Percentiles rank a stretch among this genome's conserved stretches.
These are phyloP conservation scores for Caretta caretta DNA, from an alignment of 2,113 vertebrate genomes.

Conservation along the genomic window DNA sequence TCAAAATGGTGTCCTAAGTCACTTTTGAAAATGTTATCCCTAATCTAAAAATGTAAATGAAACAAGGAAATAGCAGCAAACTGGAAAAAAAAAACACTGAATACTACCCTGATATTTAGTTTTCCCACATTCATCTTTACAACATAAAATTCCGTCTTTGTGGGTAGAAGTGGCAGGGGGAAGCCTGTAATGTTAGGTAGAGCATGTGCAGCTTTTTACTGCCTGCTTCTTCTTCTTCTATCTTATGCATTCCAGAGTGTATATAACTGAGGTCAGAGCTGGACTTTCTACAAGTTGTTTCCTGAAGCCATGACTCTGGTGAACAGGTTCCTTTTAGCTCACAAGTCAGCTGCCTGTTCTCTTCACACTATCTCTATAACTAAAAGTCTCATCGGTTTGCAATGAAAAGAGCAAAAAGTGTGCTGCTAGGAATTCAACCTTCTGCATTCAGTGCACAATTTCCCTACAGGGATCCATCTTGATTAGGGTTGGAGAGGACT, in stretches of 20 bases:
- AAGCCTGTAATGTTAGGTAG: background rate
- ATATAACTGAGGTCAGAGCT: background rate
- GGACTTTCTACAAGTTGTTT: background rate
- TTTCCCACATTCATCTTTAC: background rate
- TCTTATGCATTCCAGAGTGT: background rate
- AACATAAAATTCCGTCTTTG: background rate
- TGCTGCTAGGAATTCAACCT: background rate
- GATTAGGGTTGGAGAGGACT: background rate
- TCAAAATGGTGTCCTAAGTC: background rate
- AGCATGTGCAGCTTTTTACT: background rate
- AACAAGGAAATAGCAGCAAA: background rate
- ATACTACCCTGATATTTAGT: background rate
- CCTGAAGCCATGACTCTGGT: background rate
- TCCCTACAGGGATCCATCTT: background rate
- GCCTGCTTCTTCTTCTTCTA: background rate
- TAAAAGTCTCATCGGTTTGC: background rate
- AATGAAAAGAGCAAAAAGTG: background rate
- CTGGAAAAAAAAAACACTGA: rapidly evolving
- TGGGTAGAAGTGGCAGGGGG: background rate
- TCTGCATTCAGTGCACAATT: rapidly evolving
- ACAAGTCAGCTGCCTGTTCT: background rate
- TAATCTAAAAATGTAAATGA: background rate
- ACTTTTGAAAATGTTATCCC: background rate
- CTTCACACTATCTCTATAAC: background rate
- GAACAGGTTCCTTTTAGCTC: background rate